Conservation (phyloP, 1,140 invertebrate species). For the Sycobia sp. region DNA sequence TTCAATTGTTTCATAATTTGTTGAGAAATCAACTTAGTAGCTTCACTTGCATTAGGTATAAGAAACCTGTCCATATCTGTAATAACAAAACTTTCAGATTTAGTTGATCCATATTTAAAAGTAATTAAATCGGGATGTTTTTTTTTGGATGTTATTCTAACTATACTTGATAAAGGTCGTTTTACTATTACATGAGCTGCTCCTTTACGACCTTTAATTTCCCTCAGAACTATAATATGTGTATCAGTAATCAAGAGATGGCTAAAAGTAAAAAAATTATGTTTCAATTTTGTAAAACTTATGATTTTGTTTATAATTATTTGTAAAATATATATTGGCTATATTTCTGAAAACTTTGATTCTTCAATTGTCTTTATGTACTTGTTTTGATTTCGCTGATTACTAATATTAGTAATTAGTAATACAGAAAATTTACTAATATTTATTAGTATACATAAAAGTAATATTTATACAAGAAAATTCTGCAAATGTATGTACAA, state of each 20-base stretch:
- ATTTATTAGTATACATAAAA: too few species aligned
- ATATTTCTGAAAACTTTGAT: too few species aligned
- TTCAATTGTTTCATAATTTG: constrained; percentile 68
- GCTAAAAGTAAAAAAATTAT: constrained; percentile 61
- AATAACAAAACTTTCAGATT: constrained; percentile 75
- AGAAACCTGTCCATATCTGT: constrained; percentile 90
- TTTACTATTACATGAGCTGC: constrained; percentile 84
- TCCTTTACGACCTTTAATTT: constrained; percentile 75
- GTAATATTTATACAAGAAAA: too few species aligned
- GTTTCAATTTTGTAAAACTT: neutral
- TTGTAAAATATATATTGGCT: too few species aligned
- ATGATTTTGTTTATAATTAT: too few species aligned
- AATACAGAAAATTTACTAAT: too few species aligned
- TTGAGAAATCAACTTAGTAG: constrained; percentile 80
- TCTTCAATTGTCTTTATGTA: too few species aligned
- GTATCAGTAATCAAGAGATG: constrained; percentile 86
- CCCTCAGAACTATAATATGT: constrained; percentile 86
- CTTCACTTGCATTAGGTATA: constrained; percentile 89
- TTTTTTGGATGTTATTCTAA: constrained; percentile 96
- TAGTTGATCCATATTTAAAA: constrained; percentile 85
- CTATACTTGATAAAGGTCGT: constrained; percentile 84
- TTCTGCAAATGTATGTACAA: too few species aligned
- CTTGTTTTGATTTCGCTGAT: too few species aligned
- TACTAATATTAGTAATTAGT: too few species aligned
- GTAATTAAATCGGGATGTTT: constrained; percentile 92